A percentile compares a stretch with the other conserved stretches of the same genome.
phyloP scores from a whole-genome alignment of 2,797 vertebrate species.

The Labroides dimidiatus region DNA sequence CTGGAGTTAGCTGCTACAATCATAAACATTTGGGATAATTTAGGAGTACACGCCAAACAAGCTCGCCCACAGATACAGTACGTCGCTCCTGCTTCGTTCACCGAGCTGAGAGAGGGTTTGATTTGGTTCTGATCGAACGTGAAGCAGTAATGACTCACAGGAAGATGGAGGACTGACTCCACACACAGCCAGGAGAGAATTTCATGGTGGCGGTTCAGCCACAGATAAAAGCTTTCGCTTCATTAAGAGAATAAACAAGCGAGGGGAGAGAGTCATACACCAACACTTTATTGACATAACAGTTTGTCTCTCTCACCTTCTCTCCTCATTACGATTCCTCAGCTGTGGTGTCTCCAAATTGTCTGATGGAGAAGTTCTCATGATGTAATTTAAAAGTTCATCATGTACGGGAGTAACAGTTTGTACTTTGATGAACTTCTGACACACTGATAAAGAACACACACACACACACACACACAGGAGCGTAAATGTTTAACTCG shows the following conservation, averaged over 20 bases:
- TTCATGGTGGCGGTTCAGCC: slow-evolving; percentile 65
- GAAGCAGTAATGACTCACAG: slow-evolving; percentile 58
- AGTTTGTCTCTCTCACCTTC: neutral
- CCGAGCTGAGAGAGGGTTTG: slow-evolving; percentile 41
- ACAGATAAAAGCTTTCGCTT: slow-evolving; percentile 67
- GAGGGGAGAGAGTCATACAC: slow-evolving; percentile 56
- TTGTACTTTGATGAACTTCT: slow-evolving; percentile 59
- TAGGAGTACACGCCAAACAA: slow-evolving; percentile 32
- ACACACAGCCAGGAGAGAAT: slow-evolving; percentile 53
- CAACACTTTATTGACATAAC: slow-evolving; percentile 65
- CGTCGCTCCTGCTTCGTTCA: slow-evolving; percentile 29
- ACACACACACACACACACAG: slow-evolving; percentile 23
- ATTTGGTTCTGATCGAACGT: slow-evolving; percentile 55
- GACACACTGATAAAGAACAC: slow-evolving; percentile 25
- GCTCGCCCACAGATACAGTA: slow-evolving; percentile 35
- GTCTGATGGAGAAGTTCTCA: slow-evolving; percentile 57
- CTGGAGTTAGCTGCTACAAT: too few relatives aligned
- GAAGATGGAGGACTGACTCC: slow-evolving; percentile 47
- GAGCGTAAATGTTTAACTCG: slow-evolving; percentile 54
- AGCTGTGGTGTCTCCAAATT: slow-evolving; percentile 55
- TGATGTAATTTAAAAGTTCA: slow-evolving; percentile 70
- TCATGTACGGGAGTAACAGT: slow-evolving; percentile 47
- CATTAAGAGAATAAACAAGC: slow-evolving; percentile 68
- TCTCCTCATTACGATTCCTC: slow-evolving; percentile 61
- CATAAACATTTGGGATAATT: too few relatives aligned